Percentiles rank a stretch among this genome's conserved stretches.
These are phyloP conservation scores for Nomada fabriciana DNA, from an alignment of 2,888 invertebrate genomes.

Conservation along the genomic window DNA sequence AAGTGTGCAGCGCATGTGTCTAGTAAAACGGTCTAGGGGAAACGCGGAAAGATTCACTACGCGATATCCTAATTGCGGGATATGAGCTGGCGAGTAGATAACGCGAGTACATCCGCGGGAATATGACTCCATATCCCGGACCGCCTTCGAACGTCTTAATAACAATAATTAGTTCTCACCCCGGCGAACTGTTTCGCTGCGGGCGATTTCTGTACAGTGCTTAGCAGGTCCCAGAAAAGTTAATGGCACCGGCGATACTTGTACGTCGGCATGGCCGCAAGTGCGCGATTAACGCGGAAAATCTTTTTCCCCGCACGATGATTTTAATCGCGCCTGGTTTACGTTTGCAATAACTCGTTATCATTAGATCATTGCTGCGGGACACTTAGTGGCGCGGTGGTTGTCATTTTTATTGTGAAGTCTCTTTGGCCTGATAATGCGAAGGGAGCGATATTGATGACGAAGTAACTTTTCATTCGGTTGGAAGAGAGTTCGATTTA, in stretches of 20 bases:
- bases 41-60: conserved; percentile 42
- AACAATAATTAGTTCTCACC: conserved; percentile 65
- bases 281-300: not conserved
- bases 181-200: conserved; percentile 15
- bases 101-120: conserved; percentile 35
- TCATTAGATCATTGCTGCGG: not conserved
- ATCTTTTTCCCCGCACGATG: not conserved
- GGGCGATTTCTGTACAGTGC: not conserved
- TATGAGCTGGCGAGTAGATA: conserved; percentile 32
- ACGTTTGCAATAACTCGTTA: not conserved
- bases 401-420: not conserved
- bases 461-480: too few relatives aligned
- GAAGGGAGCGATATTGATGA: too few relatives aligned
- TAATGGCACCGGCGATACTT: conserved; percentile 16
- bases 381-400: not conserved
- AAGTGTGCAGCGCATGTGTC: not conserved
- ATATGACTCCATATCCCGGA: conserved; percentile 33
- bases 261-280: conserved; percentile 5
- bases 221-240: conserved; percentile 25
- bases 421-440: too few relatives aligned
- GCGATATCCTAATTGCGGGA: conserved; percentile 52
- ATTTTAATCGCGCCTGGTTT: not conserved
- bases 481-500: too few relatives aligned
- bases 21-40: not conserved
- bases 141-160: conserved; percentile 60